Evolutionary conservation across 2,888 invertebrate genomes (phyloP), one percentile per base, ranked within the genome.

Genomic region (Mactromeris polynyma): DNA sequence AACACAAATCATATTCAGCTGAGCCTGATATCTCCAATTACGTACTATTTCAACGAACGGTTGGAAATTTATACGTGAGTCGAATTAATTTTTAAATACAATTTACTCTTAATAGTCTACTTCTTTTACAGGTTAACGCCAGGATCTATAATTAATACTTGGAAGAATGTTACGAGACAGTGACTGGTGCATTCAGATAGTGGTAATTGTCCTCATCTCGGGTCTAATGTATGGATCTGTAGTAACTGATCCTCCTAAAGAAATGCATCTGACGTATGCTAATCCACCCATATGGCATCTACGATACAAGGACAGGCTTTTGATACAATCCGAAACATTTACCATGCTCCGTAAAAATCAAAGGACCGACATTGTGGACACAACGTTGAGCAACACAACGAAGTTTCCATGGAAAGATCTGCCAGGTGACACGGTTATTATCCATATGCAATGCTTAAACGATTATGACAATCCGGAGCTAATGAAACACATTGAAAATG

Each of bases 271-370:
- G 31, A 33, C 46, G 11, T 42, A 46, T n/a, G 83, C 77, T n/a
- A 46, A 31, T 17, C 31, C 83, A 11, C 83, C 83, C 9, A 40
- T 46, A 21, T 83, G 83, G 83, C 83, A 83, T 69, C 31, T 73
- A 4, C 9, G 14, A 2, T 73, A 33, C 40, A 19, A 7, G 19
- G 31, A 83, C 36, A 42, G 83, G 3, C 21, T 83, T 9, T 9
- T 83, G 46, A 1, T 46, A 9, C 33, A 31, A 9, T 14, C 3
- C 7, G 38, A 40, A 7, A 83, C 83, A 46, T 1, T 83, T 11
- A 36, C 42, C 9, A 77, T 46, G 4, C 14, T 83, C 0, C 69
- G 31, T 4, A 38, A 33, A 1, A 40, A 33, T 9, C 26, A 77
- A 9, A 31, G 19, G n/a, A 14, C 73, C 17, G 83, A 83, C 46